Evolutionary conservation across 2,797 vertebrate genomes (phyloP).

Genomic region (Megaceryle alcyon): DNA sequence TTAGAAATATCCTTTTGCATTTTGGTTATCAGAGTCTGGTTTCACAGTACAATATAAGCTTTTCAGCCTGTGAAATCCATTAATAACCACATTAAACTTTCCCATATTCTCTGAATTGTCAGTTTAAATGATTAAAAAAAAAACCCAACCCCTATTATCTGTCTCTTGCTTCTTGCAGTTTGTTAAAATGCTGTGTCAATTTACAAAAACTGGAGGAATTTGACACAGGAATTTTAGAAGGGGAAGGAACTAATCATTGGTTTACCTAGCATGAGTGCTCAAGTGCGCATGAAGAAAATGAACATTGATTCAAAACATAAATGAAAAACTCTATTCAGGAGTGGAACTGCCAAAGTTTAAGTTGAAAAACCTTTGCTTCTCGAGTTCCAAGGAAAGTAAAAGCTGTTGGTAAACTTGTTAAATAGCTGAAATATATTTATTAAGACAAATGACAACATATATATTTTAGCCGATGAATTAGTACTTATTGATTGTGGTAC

Average conservation of each 20-base stretch:
- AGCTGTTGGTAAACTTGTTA: not conserved
- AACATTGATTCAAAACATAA: constrained; percentile 56
- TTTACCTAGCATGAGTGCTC: constrained; percentile 53
- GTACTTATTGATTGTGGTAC: not conserved
- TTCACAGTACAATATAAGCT: constrained; percentile 34
- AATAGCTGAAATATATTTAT: not conserved
- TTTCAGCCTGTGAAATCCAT: constrained; percentile 49
- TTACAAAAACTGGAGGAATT: constrained; percentile 41
- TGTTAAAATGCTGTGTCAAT: constrained; percentile 46
- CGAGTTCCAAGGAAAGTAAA: not conserved
- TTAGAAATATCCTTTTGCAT: constrained; percentile 37
- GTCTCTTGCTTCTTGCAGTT: constrained; percentile 47
- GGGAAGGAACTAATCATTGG: constrained; percentile 45
- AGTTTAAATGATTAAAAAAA: constrained; percentile 36
- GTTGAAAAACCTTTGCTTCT: not conserved
- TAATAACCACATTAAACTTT: constrained; percentile 43
- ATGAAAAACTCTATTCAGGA: constrained; percentile 25
- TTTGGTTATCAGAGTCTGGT: constrained; percentile 34
- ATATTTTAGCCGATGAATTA: not conserved
- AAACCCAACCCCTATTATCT: not conserved
- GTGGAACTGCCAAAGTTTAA: not conserved
- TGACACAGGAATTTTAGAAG: constrained; percentile 14
- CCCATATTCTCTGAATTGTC: constrained; percentile 37
- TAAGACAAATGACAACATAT: not conserved
- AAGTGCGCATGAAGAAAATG: constrained; percentile 53